Conservation (phyloP, 2,888 invertebrate genomes). For the Frankliniella intonsa region DNA sequence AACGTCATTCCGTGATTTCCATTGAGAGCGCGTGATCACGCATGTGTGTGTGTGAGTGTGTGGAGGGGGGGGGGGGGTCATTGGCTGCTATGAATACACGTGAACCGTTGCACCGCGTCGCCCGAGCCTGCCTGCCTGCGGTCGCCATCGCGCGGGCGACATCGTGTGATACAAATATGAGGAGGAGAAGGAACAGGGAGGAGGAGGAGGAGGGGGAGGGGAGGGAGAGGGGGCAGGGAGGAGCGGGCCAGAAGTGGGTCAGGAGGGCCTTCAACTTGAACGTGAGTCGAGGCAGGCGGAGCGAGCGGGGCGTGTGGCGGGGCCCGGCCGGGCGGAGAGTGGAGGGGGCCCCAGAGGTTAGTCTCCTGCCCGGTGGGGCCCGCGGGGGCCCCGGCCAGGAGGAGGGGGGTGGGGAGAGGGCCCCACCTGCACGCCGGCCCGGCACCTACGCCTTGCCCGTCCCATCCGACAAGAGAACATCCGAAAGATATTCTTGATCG, state of each 20-base stretch:
- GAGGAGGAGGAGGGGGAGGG: neutral
- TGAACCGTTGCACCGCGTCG: neutral
- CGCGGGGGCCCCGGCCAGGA: neutral
- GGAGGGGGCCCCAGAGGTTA: neutral
- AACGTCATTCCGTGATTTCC: too few relatives aligned
- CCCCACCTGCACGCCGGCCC: too few relatives aligned
- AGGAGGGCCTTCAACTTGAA: slow-evolving; percentile 22
- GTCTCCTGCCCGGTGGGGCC: neutral
- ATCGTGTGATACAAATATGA: slow-evolving; percentile 24
- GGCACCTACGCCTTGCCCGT: neutral
- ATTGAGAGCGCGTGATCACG: neutral
- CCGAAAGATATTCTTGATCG: neutral
- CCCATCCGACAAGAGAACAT: neutral
- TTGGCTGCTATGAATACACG: neutral
- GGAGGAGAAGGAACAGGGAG: neutral
- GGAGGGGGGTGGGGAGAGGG: too few relatives aligned
- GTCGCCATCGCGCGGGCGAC: neutral
- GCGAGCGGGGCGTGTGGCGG: neutral
- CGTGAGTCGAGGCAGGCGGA: neutral
- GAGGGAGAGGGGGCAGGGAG: too few relatives aligned
- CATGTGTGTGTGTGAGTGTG: neutral
- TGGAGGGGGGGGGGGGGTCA: neutral
- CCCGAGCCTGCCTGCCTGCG: neutral
- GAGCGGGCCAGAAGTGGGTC: neutral
- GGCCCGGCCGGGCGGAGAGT: too few relatives aligned